phyloP scores from a whole-genome alignment of 2,113 vertebrate genomes.

The Aegotheles bennettii region DNA sequence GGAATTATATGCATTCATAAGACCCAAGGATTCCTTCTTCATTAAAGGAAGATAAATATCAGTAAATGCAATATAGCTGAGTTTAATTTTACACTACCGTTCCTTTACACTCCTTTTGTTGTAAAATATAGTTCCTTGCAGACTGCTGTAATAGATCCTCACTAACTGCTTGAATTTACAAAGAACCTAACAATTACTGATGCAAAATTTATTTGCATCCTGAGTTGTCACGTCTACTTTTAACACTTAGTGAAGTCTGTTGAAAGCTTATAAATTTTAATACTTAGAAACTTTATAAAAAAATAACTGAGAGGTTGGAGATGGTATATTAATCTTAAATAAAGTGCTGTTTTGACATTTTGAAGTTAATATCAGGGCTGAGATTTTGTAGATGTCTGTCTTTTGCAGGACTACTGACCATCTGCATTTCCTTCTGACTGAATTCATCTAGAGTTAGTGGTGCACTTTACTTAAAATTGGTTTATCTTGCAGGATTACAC shows the following conservation, averaged over 20 bases:
- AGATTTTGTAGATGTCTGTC: background rate
- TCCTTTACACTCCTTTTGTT: background rate
- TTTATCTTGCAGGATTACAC: slow-evolving; percentile 75
- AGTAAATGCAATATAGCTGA: background rate
- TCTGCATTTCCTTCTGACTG: background rate
- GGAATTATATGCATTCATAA: background rate
- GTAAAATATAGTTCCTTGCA: background rate
- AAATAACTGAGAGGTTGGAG: background rate
- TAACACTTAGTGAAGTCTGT: background rate
- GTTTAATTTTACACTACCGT: background rate
- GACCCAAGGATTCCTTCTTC: background rate
- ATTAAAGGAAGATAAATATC: background rate
- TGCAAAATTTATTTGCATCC: background rate
- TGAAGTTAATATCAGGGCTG: background rate
- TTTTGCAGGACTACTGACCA: background rate
- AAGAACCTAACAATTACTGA: background rate
- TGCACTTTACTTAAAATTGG: background rate
- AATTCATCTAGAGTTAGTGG: background rate
- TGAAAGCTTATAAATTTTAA: background rate
- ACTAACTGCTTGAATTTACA: background rate
- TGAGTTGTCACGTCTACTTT: background rate
- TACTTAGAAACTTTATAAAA: background rate
- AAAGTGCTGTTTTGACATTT: background rate
- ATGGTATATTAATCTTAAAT: background rate
- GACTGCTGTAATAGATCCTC: background rate